Base-by-base conservation (phyloP, 1,140 invertebrate species). In the Drosophila bocki region DNA sequence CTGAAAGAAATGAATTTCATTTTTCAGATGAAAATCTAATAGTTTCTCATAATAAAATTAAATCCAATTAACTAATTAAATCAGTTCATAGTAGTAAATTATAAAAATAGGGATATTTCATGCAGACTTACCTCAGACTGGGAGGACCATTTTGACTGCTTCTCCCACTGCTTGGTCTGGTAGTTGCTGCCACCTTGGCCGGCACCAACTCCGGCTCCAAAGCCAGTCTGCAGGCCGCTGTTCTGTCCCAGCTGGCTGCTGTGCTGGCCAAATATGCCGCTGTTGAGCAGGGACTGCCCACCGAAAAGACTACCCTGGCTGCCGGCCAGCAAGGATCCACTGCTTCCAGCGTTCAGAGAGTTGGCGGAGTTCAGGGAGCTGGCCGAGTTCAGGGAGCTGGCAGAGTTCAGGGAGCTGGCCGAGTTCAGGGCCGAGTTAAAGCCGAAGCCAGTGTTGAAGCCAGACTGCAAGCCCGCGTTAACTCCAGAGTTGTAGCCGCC, bases 151-250 rank as follows among this genome's bases (percentile, higher is more conserved):
- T 93, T 93, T 42, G 92, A 92, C 42, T 92, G 88, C 50, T 92
- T 93, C 82, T 93, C 91, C 92, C 92, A 93, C 41, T 92, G 88
- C 78, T 93, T 93, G 51, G 81, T 84, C 67, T 91, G 90, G 48
- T 75, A 93, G 65, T 69, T 63, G 59, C 69, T 71, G 56, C 78
- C 90, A 1, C 39, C 3, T 5, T 67, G 51, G 17, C 80, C 87
- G 32, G 54, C 53, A 48, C 78, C 79, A 6, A 50, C 62, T 56
- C 51, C 59, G 57, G 71, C 78, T 12, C 76, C 80, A 58, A 85
- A 75, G 76, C 82, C 54, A 1, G 50, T 26, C 29, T 78, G 64
- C 48, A 79, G 70, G 1, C 56, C 70, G 15, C 68, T 56, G 19
- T 29, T 44, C 8, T 76, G 62, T 44, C 76, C 60, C 33, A 83